Percentiles rank a stretch among this genome's conserved stretches.
phyloP scores from a whole-genome alignment of 2,888 invertebrate species.

The Emmelina monodactyla region DNA sequence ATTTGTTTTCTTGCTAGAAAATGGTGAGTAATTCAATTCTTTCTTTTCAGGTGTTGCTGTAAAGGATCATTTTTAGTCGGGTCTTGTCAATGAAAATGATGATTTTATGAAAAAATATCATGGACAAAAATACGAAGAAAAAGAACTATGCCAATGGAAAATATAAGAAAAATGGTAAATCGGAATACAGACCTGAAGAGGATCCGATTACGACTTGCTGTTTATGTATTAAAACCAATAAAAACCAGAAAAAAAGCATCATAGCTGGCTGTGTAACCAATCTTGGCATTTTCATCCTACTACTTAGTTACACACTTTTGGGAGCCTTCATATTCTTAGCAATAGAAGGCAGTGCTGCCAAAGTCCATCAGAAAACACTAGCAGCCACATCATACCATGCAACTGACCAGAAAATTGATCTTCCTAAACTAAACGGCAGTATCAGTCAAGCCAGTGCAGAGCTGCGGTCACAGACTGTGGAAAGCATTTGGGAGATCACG shows the following conservation, averaged over 20 bases:
- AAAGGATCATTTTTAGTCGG: too few species aligned
- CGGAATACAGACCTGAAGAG: slow-evolving; percentile 37
- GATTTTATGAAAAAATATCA: slow-evolving; percentile 26
- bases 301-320: slow-evolving; percentile 77
- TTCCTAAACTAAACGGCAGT: slow-evolving; percentile 40
- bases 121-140: slow-evolving; percentile 52
- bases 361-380: slow-evolving; percentile 57
- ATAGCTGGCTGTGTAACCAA: slow-evolving; percentile 79
- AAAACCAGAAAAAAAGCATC: slow-evolving; percentile 52
- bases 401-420: slow-evolving; percentile 35
- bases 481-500: slow-evolving; percentile 92
- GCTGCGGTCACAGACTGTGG: slow-evolving; percentile 72
- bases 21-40: slow-evolving; percentile 8
- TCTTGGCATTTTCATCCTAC: slow-evolving; percentile 80
- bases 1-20: slow-evolving; percentile 26
- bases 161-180: slow-evolving; percentile 51
- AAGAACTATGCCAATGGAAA: slow-evolving; percentile 53
- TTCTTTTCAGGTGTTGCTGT: slow-evolving; percentile 9
- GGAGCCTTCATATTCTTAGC: slow-evolving; percentile 85
- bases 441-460: slow-evolving; percentile 53
- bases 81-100: not conserved
- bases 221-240: slow-evolving; percentile 56
- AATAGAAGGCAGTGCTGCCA: slow-evolving; percentile 74
- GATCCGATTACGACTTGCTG: slow-evolving; percentile 53
- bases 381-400: slow-evolving; percentile 57